Evolutionary conservation across 2,888 invertebrate genomes (phyloP).

Genomic region (Gandaritis pyraliata): DNA sequence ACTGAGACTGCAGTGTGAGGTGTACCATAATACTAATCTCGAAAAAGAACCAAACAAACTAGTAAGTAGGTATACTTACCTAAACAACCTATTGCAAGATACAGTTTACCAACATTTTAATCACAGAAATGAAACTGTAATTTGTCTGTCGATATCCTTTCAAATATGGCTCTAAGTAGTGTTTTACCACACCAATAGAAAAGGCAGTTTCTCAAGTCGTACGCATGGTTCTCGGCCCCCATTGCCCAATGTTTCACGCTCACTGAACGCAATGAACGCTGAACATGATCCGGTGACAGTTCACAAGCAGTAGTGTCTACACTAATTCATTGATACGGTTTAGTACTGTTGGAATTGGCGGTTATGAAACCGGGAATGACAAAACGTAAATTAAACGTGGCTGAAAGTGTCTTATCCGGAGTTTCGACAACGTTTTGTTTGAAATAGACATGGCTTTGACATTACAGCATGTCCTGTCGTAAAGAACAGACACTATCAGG

Average conservation of each 20-base stretch:
- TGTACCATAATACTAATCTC: no score
- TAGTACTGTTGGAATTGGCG: slow-evolving; percentile 21
- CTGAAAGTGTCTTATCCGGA: slow-evolving; percentile 7
- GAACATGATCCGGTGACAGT: slow-evolving; percentile 56
- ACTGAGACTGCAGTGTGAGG: no score
- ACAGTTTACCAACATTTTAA: no score
- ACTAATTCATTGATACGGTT: slow-evolving; percentile 38
- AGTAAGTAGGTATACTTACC: no score
- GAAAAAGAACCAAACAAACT: no score
- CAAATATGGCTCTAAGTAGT: neutral
- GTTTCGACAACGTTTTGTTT: slow-evolving; percentile 9
- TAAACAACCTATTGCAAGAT: no score
- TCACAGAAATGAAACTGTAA: no score
- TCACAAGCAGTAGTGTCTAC: slow-evolving; percentile 41
- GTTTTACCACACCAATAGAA: slow-evolving; percentile 8
- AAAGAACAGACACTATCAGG: neutral
- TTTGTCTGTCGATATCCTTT: no score
- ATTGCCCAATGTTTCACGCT: slow-evolving; percentile 66
- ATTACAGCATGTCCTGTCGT: slow-evolving; percentile 6
- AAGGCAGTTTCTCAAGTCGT: slow-evolving; percentile 31
- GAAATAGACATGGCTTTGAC: slow-evolving; percentile 5
- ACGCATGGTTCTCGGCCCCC: slow-evolving; percentile 50
- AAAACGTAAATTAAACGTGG: slow-evolving; percentile 24
- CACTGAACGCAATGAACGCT: slow-evolving; percentile 44
- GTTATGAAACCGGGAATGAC: slow-evolving; percentile 34